Conservation (phyloP, 2,888 invertebrate genomes). For the Tricholauxania praeusta region DNA sequence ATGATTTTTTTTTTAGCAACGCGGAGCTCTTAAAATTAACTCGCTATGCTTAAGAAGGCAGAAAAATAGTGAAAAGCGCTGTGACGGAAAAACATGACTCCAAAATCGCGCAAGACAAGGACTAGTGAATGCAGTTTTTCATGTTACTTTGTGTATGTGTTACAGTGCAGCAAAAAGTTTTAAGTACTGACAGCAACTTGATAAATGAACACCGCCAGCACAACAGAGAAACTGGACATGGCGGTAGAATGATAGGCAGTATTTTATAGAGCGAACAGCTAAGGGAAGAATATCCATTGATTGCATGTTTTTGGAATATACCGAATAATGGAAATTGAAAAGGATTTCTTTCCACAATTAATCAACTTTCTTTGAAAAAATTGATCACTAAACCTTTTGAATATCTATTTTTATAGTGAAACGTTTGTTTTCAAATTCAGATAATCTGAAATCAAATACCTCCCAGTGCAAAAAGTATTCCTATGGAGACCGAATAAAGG, state of each 20-base stretch:
- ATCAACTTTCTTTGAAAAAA: too few relatives aligned
- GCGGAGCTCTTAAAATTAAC: not conserved
- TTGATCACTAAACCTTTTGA: too few relatives aligned
- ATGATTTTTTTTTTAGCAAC: not conserved
- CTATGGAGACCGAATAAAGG: too few relatives aligned
- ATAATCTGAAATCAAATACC: too few relatives aligned
- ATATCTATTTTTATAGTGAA: too few relatives aligned
- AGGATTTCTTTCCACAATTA: too few relatives aligned
- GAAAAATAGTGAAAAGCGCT: conserved; percentile 1
- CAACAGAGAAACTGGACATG: conserved; percentile 10
- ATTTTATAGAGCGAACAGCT: not conserved
- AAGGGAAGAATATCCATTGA: too few relatives aligned
- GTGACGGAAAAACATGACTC: not conserved
- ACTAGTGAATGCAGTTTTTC: not conserved
- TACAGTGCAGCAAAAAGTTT: conserved; percentile 29
- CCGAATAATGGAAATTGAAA: too few relatives aligned
- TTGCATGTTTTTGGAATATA: too few relatives aligned
- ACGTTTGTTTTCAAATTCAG: too few relatives aligned
- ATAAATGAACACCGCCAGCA: conserved; percentile 46
- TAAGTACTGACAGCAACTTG: conserved; percentile 46
- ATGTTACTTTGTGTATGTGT: not conserved
- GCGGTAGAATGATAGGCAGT: not conserved
- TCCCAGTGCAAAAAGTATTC: too few relatives aligned
- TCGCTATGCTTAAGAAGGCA: not conserved
- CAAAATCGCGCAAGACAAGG: not conserved